Base-by-base conservation (phyloP, 2,888 invertebrate genomes). In the Ceriagrion tenellum region DNA sequence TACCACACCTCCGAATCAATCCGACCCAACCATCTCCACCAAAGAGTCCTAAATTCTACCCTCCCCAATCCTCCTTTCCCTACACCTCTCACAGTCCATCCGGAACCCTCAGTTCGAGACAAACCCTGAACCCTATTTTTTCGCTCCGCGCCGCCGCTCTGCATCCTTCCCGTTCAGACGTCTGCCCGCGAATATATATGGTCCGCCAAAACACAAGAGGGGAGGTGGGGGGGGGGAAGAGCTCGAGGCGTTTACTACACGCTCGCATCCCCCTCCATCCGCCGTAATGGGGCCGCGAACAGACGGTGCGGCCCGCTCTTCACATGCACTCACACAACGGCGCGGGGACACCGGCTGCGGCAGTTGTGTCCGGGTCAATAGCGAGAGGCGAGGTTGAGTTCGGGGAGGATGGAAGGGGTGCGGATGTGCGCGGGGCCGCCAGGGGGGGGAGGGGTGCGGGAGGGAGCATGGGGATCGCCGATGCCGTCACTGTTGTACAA, bases 321-420 rank as follows among this genome's bases (percentile, higher is more conserved):
- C 69, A 69, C 69, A 23, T n/a, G 69, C 69, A 69, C 81, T 12
- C 30, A 81, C 81, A 81, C 81, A 30, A 23, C 10, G 35, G 35
- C 35, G 81, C 30, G 81, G 30, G 81, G n/a, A 81, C 81, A 35
- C 30, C 81, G 74, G 74, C 30, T 81, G 81, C 26, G 81, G 81
- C 35, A 35, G 30, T 81, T 81, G 35, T 23, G 81, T 81, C 26
- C 81, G 81, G 81, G 81, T 81, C 81, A 81, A 81, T 81, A 81
- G 81, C 81, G 35, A 69, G 35, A 30, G 81, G 81, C 81, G 81
- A 81, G 81, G 81, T 30, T 35, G 35, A 13, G 81, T 4, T 2
- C 59, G 18, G 13, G 35, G 81, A 35, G 81, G 12, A 16, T 13
- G 35, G 35, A 26, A 35, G 74, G 35, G 35, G 35, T n/a, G 35